Evolutionary conservation across 1,140 invertebrate species (phyloP).

Genomic region (Armadillidium nasatum): DNA sequence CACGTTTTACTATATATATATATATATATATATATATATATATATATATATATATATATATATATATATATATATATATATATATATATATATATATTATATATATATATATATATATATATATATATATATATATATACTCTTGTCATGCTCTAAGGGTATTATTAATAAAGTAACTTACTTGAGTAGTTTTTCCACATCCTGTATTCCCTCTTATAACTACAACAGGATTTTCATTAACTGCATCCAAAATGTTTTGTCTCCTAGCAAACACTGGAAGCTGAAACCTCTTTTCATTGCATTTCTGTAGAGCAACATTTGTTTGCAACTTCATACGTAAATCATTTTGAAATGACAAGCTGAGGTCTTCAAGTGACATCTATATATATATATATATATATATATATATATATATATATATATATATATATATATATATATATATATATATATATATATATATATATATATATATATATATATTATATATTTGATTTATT

Average conservation of each 20-base stretch:
- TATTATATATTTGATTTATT: too few species aligned
- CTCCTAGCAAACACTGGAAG: constrained; percentile 72
- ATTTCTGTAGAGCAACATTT: constrained; percentile 58
- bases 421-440: background rate
- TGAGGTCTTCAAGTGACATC: constrained; percentile 72
- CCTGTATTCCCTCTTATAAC: constrained; percentile 90
- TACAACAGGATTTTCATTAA: constrained; percentile 79
- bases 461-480: too few species aligned
- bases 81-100: too few species aligned
- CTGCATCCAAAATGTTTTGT: constrained; percentile 70
- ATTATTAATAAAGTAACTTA: constrained; percentile 46
- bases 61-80: too few species aligned
- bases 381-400: constrained; percentile 44
- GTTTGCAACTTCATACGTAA: constrained; percentile 62
- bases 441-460: background rate
- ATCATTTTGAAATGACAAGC: constrained; percentile 64
- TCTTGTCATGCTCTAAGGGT: too few species aligned
- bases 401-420: background rate
- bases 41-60: too few species aligned
- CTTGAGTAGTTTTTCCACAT: constrained; percentile 74
- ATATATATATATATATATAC: too few species aligned
- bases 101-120: too few species aligned
- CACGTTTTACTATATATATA: too few species aligned
- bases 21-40: too few species aligned
- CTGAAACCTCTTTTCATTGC: constrained; percentile 61